Evolutionary conservation across 2,797 vertebrate genomes (phyloP).

Genomic region (Valencia hispanica): DNA sequence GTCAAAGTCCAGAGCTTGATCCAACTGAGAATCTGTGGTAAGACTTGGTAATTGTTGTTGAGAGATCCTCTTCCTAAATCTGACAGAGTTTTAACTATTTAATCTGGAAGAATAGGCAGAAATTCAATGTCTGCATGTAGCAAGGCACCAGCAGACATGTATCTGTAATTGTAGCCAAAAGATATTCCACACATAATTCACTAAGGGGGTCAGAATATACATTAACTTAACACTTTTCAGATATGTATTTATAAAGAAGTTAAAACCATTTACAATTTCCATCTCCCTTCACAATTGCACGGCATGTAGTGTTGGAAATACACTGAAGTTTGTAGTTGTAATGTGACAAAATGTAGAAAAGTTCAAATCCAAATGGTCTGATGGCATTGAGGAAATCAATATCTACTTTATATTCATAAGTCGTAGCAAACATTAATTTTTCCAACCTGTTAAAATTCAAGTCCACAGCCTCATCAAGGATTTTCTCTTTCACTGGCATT

Average conservation of each 20-base stretch:
- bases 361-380: neutral
- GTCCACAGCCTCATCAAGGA: neutral
- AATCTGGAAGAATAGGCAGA: neutral
- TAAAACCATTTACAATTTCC: neutral
- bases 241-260: too few relatives aligned
- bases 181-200: neutral
- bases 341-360: neutral
- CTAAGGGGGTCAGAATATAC: neutral
- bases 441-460: neutral
- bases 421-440: neutral
- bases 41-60: neutral
- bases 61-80: neutral
- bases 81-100: neutral
- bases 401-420: neutral
- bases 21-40: neutral
- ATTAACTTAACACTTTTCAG: neutral
- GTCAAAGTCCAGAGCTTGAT: neutral
- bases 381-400: neutral
- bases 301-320: neutral
- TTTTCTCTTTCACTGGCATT: neutral
- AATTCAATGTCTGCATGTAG: neutral
- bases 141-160: neutral
- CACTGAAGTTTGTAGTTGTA: neutral
- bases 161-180: neutral
- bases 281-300: neutral